Conservation (phyloP, 2,797 vertebrate genomes). For the Halcyon chelicuti region DNA sequence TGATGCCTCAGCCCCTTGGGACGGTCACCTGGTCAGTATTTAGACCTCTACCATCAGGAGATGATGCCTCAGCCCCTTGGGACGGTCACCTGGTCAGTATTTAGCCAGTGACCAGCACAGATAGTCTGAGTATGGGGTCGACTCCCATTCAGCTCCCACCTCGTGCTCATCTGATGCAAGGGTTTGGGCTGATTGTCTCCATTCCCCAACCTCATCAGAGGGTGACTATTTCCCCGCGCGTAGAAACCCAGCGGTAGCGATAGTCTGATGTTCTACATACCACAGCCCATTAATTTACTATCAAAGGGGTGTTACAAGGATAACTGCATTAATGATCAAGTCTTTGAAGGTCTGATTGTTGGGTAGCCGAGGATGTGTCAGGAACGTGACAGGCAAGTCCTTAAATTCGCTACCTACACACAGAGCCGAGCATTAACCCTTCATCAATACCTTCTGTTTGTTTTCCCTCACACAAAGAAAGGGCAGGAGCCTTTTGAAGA, state of each 20-base stretch:
- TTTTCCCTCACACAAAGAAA: background rate
- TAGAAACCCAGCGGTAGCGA: slow-evolving; percentile 4
- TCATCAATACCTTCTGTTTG: background rate
- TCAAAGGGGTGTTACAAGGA: slow-evolving; percentile 47
- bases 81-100: rapidly evolving
- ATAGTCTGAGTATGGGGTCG: rapidly evolving
- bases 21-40: background rate
- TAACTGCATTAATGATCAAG: slow-evolving; percentile 2
- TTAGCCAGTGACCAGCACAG: background rate
- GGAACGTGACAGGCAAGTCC: background rate
- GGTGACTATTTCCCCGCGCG: background rate
- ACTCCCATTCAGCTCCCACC: background rate
- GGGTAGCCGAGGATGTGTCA: background rate
- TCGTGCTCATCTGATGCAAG: rapidly evolving
- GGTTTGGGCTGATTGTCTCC: background rate
- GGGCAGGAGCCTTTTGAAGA: background rate
- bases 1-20: background rate
- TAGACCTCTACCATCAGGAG: background rate
- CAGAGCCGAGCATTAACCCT: background rate
- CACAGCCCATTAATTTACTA: slow-evolving; percentile 69
- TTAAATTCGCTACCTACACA: background rate
- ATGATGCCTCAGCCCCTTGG: background rate
- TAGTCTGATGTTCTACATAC: slow-evolving; percentile 8
- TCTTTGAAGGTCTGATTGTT: background rate
- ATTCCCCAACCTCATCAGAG: background rate